Conservation (phyloP, 2,797 vertebrate genomes). For the Poeciliopsis gracilis region DNA sequence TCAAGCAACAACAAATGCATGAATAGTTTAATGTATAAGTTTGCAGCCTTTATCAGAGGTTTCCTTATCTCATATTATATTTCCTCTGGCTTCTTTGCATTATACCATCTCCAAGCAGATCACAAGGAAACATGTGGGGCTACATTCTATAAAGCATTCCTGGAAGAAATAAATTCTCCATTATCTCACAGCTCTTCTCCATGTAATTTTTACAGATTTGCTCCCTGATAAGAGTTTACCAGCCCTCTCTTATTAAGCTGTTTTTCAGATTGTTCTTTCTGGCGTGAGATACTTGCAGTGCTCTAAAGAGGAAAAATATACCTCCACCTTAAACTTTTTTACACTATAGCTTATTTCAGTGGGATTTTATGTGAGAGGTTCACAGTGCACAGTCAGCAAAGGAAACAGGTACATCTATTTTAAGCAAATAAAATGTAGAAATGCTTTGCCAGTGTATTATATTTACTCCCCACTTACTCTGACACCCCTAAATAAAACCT, state of each 20-base stretch:
- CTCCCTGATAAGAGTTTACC: background rate
- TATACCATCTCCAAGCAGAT: background rate
- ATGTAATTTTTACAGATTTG: background rate
- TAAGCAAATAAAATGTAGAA: background rate
- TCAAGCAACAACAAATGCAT: background rate
- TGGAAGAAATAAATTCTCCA: background rate
- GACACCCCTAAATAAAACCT: background rate
- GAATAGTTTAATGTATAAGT: background rate
- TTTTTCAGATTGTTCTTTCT: background rate
- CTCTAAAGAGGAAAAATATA: background rate
- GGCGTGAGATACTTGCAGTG: background rate
- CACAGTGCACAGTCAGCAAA: background rate
- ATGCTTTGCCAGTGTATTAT: background rate
- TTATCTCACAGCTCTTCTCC: background rate
- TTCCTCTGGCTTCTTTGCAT: background rate
- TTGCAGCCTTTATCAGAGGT: background rate
- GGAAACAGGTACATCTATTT: background rate
- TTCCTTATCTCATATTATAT: background rate
- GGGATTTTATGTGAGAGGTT: background rate
- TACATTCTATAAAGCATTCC: background rate
- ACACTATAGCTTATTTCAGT: background rate
- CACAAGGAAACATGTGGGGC: background rate
- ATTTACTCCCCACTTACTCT: background rate
- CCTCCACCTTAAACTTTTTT: background rate
- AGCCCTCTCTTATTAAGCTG: background rate